phyloP scores from a whole-genome alignment of 2,797 vertebrate species.

The Macroramphosus scolopax region DNA sequence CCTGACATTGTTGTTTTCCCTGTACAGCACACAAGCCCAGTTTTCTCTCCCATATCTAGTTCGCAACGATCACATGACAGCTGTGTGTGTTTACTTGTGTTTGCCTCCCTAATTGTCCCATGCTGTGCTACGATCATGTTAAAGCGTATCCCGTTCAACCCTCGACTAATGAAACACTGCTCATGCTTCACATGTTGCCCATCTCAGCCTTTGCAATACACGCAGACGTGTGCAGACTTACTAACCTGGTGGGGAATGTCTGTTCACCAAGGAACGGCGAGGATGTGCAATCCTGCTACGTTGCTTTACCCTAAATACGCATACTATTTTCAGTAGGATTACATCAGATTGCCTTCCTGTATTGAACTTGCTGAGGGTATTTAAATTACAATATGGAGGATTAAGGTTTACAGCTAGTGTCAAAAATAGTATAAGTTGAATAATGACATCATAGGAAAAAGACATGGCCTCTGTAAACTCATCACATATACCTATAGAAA shows the following conservation, averaged over 20 bases:
- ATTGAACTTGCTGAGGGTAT: conserved; percentile 6
- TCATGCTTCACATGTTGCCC: conserved; percentile 29
- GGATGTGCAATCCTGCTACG: conserved; percentile 3
- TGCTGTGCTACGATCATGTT: conserved; percentile 59
- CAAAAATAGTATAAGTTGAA: no score
- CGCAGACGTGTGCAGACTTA: conserved; percentile 18
- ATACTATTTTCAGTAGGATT: conserved; percentile 17
- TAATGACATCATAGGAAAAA: conserved; percentile 6
- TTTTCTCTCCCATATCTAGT: no score
- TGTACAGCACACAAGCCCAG: conserved; percentile 33
- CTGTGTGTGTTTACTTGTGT: conserved; percentile 76
- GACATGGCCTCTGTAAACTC: background rate
- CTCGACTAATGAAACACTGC: conserved; percentile 65
- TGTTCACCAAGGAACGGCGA: background rate
- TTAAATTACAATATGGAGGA: no score
- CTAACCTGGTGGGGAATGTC: conserved; percentile 22
- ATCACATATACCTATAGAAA: background rate
- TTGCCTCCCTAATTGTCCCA: conserved; percentile 70
- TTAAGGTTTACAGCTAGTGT: no score
- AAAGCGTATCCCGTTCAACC: conserved; percentile 56
- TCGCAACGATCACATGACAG: conserved; percentile 64
- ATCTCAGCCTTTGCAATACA: conserved; percentile 23
- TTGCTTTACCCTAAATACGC: conserved; percentile 17
- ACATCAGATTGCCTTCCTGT: conserved; percentile 3
- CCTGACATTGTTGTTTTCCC: conserved; percentile 22